A percentile compares a stretch with the other conserved stretches of the same genome.
Evolutionary conservation across 2,888 invertebrate genomes (phyloP).

Genomic region (Rotaria sp.): DNA sequence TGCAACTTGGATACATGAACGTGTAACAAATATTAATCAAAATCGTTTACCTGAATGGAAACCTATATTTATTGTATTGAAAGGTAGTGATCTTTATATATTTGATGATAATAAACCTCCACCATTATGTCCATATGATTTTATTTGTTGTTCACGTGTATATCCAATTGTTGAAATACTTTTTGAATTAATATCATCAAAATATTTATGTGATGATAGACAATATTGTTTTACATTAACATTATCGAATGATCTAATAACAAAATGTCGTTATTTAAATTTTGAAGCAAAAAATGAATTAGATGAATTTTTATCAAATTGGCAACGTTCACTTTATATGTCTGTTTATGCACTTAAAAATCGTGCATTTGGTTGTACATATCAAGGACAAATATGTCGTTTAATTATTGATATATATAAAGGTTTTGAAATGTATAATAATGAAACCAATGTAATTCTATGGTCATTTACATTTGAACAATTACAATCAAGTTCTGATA

Average conservation of each 20-base stretch:
- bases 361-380: neutral
- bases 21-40: neutral
- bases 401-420: neutral
- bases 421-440: constrained; percentile 10
- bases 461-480: constrained; percentile 10
- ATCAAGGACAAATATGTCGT: constrained; percentile 16
- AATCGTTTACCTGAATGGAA: constrained; percentile 29
- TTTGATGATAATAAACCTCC: constrained; percentile 17
- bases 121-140: constrained; percentile 2
- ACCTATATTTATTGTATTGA: neutral
- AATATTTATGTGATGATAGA: neutral
- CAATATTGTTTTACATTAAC: constrained; percentile 22
- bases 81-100: constrained; percentile 8
- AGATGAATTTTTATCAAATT: neutral
- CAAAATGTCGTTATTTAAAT: neutral
- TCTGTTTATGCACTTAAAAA: neutral
- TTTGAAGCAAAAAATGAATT: constrained; percentile 12
- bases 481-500: constrained; percentile 28
- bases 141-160: constrained; percentile 2
- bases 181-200: neutral
- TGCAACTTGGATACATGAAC: constrained; percentile 14
- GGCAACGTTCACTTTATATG: constrained; percentile 4
- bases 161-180: constrained; percentile 1
- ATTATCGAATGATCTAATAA: neutral
- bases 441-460: neutral